Evolutionary conservation across 2,113 vertebrate species (phyloP).

Genomic region (Bubo scandiacus): DNA sequence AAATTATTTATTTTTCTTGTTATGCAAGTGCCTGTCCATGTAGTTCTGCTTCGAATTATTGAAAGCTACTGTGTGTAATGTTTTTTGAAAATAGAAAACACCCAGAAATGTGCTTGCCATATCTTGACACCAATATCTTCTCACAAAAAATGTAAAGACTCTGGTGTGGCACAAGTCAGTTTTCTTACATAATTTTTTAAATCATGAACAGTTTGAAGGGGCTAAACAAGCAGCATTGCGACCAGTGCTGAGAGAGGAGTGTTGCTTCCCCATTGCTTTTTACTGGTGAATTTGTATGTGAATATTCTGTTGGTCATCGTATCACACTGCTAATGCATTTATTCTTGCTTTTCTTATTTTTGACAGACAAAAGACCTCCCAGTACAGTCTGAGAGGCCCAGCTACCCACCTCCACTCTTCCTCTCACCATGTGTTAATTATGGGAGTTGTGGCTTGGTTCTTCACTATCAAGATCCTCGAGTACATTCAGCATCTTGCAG

Average conservation of each 20-base stretch:
- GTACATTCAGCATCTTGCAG: background rate
- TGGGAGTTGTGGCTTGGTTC: background rate
- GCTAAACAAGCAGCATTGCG: background rate
- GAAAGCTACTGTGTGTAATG: background rate
- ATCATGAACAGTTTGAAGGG: background rate
- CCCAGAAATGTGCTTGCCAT: background rate
- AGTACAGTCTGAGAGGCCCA: background rate
- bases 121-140: background rate
- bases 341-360: background rate
- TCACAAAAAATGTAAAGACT: background rate
- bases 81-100: background rate
- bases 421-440: background rate
- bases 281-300: background rate
- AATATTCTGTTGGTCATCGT: background rate
- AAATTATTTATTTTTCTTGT: background rate
- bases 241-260: background rate
- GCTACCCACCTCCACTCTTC: conserved; percentile 25
- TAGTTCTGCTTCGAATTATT: background rate
- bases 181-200: background rate
- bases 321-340: background rate
- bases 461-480: conserved; percentile 16
- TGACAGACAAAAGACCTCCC: conserved; percentile 22
- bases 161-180: background rate
- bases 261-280: background rate
- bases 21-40: background rate